Evolutionary conservation across 2,113 vertebrate species (phyloP).

Genomic region (Corydoras sp.): DNA sequence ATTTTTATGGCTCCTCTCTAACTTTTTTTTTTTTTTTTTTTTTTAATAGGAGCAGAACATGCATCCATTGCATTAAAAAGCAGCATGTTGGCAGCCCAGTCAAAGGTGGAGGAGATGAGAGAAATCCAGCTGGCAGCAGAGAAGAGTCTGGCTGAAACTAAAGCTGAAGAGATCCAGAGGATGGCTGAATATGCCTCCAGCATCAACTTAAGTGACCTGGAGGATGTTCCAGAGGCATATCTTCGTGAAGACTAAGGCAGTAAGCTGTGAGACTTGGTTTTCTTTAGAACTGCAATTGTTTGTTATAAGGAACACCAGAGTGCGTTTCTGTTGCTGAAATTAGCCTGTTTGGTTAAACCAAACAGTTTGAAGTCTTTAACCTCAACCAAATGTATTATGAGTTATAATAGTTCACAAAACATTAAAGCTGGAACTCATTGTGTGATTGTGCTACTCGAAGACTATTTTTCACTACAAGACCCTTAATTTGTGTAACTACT

Average conservation of each 20-base stretch:
- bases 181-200: conserved; percentile 51
- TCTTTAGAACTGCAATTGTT: too few species aligned
- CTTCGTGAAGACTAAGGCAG: conserved; percentile 63
- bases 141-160: conserved; percentile 76
- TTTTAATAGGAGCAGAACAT: conserved; percentile 79
- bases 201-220: conserved; percentile 35
- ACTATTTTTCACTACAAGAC: not conserved
- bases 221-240: conserved; percentile 68
- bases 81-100: conserved; percentile 77
- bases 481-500: not conserved
- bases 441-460: not conserved
- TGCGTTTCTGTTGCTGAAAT: too few species aligned
- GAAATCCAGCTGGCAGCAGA: conserved; percentile 79
- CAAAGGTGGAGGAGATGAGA: conserved; percentile 75
- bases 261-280: too few species aligned
- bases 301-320: not conserved
- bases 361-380: too few species aligned
- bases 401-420: too few species aligned
- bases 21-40: not conserved
- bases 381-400: too few species aligned
- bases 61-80: conserved; percentile 70
- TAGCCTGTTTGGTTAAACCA: too few species aligned
- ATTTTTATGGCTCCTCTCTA: not conserved
- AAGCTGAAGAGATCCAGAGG: conserved; percentile 73
- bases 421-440: not conserved